Conservation (phyloP, 1,140 invertebrate genomes). For the Artemia franciscana region DNA sequence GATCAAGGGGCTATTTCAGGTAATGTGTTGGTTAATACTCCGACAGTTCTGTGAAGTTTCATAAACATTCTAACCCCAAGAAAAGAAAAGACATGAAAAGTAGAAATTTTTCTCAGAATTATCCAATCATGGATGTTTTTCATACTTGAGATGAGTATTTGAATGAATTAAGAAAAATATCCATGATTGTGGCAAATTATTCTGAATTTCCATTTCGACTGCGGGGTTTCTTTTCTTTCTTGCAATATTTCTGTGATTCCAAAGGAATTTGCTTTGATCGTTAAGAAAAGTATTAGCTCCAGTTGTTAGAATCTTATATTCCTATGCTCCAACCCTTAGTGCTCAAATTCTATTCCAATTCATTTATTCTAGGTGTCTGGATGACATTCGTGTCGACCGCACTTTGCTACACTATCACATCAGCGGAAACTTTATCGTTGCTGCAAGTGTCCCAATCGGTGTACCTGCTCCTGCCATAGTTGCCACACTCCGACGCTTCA, state of each 20-base stretch:
- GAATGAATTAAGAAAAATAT: no score
- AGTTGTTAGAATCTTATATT: no score
- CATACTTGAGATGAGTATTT: no score
- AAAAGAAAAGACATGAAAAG: no score
- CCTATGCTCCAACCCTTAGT: no score
- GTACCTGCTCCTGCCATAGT: slow-evolving; percentile 3
- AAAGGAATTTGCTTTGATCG: neutral
- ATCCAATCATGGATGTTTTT: no score
- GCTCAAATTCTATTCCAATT: neutral
- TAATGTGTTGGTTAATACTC: no score
- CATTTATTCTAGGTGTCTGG: slow-evolving; percentile 44
- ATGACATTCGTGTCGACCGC: slow-evolving; percentile 56
- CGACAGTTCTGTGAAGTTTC: no score
- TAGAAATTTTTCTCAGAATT: no score
- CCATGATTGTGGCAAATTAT: neutral
- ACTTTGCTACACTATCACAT: slow-evolving; percentile 48
- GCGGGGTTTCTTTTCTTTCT: neutral
- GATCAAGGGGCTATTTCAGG: no score
- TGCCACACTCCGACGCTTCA: slow-evolving; percentile 34
- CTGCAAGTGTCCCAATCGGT: slow-evolving; percentile 19
- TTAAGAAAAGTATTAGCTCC: neutral
- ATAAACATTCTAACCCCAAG: no score
- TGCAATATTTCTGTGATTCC: neutral
- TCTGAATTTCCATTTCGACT: neutral
- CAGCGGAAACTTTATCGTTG: slow-evolving; percentile 29